Percentiles rank a stretch among this genome's conserved stretches.
Conservation (phyloP, 2,797 vertebrate species). For the Apogon talboti region DNA sequence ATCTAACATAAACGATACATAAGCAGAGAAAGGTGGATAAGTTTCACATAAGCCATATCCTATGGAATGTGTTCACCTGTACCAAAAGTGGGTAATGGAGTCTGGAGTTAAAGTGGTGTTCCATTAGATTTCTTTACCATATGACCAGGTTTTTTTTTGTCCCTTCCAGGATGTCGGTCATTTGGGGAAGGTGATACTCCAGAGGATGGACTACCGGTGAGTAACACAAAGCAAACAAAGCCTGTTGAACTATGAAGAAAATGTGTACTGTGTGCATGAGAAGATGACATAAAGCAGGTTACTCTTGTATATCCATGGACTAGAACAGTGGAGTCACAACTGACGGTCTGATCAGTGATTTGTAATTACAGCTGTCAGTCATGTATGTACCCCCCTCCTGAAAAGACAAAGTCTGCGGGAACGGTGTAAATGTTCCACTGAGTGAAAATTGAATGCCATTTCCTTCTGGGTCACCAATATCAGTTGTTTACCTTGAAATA, state of each 20-base stretch:
- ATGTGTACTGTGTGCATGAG: not conserved
- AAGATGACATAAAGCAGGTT: not conserved
- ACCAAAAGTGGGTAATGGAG: not conserved
- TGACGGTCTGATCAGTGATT: too few relatives aligned
- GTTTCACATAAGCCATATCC: not conserved
- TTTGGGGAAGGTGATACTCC: slow-evolving; percentile 88
- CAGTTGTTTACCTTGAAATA: too few relatives aligned
- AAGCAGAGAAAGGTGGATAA: not conserved
- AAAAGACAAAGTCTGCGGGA: too few relatives aligned
- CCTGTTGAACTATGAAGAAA: not conserved
- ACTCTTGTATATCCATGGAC: too few relatives aligned
- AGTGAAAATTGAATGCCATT: too few relatives aligned
- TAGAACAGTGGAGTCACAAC: too few relatives aligned
- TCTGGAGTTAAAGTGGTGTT: not conserved
- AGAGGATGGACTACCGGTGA: slow-evolving; percentile 92
- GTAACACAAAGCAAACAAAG: slow-evolving; percentile 58
- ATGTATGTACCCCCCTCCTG: too few relatives aligned
- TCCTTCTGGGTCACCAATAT: too few relatives aligned
- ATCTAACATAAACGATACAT: not conserved
- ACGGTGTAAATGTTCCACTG: too few relatives aligned
- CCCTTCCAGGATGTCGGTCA: slow-evolving; percentile 86
- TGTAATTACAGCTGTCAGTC: too few relatives aligned
- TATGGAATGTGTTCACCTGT: not conserved
- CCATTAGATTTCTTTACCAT: not conserved
- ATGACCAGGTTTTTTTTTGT: not conserved